A percentile compares a stretch with the other conserved stretches of the same genome.
Evolutionary conservation across 2,113 vertebrate species (phyloP).

Genomic region (Corythornis vintsioides): DNA sequence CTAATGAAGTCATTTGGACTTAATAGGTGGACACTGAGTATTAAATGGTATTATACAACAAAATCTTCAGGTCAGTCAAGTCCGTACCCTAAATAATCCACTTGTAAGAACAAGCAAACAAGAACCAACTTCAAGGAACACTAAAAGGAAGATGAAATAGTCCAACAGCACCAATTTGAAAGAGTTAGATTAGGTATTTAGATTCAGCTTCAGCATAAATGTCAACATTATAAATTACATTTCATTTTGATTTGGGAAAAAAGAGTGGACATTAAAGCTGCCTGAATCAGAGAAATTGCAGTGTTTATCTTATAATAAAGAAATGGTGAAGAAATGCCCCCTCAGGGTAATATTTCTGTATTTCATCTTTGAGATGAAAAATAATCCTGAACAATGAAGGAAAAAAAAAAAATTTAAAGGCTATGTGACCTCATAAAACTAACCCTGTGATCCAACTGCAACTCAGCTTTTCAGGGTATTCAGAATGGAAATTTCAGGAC

Average conservation of each 20-base stretch:
- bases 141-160: slow-evolving; percentile 43
- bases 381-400: slow-evolving; percentile 18
- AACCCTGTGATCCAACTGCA: slow-evolving; percentile 12
- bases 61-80: not conserved
- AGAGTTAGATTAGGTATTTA: slow-evolving; percentile 7
- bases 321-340: slow-evolving; percentile 37
- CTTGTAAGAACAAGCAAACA: not conserved
- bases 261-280: slow-evolving; percentile 51
- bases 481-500: slow-evolving; percentile 34
- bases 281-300: slow-evolving; percentile 35
- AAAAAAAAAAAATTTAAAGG: not conserved
- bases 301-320: slow-evolving; percentile 45
- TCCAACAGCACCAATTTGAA: slow-evolving; percentile 30
- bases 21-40: not conserved
- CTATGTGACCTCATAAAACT: slow-evolving; percentile 30
- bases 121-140: not conserved
- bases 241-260: slow-evolving; percentile 53
- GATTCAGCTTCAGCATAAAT: slow-evolving; percentile 37
- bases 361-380: slow-evolving; percentile 39
- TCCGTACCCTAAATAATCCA: not conserved
- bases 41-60: not conserved
- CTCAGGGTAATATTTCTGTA: not conserved
- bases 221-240: slow-evolving; percentile 56
- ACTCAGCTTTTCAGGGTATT: slow-evolving; percentile 40
- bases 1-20: not conserved